Conservation (phyloP, 1,140 invertebrate species). For the Aleiodes sp. region DNA sequence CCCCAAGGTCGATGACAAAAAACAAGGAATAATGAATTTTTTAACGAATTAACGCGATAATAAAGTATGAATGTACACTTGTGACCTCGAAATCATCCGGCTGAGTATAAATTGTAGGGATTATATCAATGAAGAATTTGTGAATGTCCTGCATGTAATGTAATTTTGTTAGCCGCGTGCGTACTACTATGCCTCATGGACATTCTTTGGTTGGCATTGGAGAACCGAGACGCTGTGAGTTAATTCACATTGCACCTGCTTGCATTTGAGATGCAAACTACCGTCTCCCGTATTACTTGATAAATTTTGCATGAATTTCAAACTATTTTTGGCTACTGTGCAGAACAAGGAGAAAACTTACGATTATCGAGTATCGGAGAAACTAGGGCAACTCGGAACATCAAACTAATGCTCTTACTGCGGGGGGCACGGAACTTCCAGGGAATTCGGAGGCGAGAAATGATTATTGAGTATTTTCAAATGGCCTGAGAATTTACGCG, state of each 20-base stretch:
- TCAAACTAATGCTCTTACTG: too few relatives aligned
- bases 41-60: too few relatives aligned
- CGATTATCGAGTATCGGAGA: too few relatives aligned
- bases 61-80: constrained; percentile 12
- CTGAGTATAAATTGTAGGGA: not conserved
- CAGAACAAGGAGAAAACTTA: too few relatives aligned
- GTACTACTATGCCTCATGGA: not conserved
- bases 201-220: constrained; percentile 1
- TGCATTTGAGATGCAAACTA: not conserved
- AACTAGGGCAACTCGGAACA: too few relatives aligned
- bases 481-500: too few relatives aligned
- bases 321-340: too few relatives aligned
- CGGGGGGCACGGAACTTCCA: too few relatives aligned
- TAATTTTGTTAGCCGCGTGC: constrained; percentile 11
- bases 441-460: too few relatives aligned
- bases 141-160: not conserved
- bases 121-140: not conserved
- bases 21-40: not conserved
- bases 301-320: not conserved
- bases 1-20: not conserved
- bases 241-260: not conserved
- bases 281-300: not conserved
- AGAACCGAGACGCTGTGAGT: not conserved
- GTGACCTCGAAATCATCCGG: constrained; percentile 2
- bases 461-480: too few relatives aligned